Base-by-base conservation (phyloP, 1,140 invertebrate genomes). In the Chlorops oryzae region DNA sequence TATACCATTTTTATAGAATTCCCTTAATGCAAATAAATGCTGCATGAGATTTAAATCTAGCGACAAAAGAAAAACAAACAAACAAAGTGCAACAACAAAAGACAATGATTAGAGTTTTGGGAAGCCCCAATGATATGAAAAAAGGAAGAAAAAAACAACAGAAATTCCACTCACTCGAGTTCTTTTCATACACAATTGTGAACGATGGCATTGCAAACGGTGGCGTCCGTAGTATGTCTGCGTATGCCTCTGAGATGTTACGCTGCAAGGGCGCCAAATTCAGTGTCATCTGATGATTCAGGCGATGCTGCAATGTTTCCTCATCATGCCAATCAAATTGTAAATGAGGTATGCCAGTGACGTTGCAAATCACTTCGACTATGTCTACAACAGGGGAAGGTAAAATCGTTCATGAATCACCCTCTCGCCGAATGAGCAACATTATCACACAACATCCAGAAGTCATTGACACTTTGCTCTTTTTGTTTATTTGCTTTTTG, bases 151-250 rank as follows among this genome's bases (percentile, higher is more conserved):
- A 37, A 41, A 3, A 35, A 17, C 37, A 37, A 47, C 10, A 20
- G 18, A 25, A 12, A 12, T 12, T 25, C 41, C 39, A 64, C 76
- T 66, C 63, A 79, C 77, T 76, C 38, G 86, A 80, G 50, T 86
- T 81, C 50, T 83, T 80, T 62, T 94, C 87, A 61, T 92, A 94
- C 21, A 92, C 74, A 18, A 90, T 82, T 1, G 86, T 85, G 59
- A 89, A 94, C 44, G 77, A 80, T 54, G 80, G 81, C 90, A 90
- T 94, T 40, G 83, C 77, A 67, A 84, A 82, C 13, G 23, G 23
- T 22, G 62, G 59, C 54, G 82, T 78, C 41, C 80, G 74, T n/a
- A 91, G 75, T 28, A 92, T 74, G 53, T 87, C 85, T 1, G 80
- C 77, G 38, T 84, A 80, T 3, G 84, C 87, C 74, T 80, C 76